These are phyloP conservation scores for Herminia tarsipennalis DNA, from an alignment of 2,888 invertebrate genomes.

Conservation along the genomic window DNA sequence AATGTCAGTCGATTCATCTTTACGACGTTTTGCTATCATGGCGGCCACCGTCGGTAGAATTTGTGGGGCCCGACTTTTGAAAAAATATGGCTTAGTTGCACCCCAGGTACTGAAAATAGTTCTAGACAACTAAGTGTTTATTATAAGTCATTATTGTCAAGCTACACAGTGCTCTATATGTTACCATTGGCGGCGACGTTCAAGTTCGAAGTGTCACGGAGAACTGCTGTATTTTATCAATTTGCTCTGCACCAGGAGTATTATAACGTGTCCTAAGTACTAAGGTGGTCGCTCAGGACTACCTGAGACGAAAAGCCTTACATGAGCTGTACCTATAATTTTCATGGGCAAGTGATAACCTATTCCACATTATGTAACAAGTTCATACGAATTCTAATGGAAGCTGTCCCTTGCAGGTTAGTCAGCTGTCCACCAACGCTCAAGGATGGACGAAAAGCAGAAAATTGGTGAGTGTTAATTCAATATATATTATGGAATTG, in stretches of 20 bases:
- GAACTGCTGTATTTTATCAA: slow-evolving; percentile 65
- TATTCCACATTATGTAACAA: slow-evolving; percentile 83
- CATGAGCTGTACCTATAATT: slow-evolving; percentile 44
- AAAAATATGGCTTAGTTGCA: slow-evolving; percentile 88
- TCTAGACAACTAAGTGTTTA: slow-evolving; percentile 51
- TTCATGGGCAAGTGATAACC: slow-evolving; percentile 74
- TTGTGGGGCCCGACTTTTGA: slow-evolving; percentile 93
- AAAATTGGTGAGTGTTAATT: slow-evolving; percentile 89
- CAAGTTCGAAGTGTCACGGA: slow-evolving; percentile 52
- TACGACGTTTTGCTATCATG: slow-evolving; percentile 90
- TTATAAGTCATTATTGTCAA: slow-evolving; percentile 44
- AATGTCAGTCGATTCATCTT: slow-evolving; percentile 73
- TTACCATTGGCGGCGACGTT: slow-evolving; percentile 50
- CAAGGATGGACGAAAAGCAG: slow-evolving; percentile 92
- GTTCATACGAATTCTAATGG: slow-evolving; percentile 74
- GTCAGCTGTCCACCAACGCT: slow-evolving; percentile 90
- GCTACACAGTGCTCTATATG: slow-evolving; percentile 46
- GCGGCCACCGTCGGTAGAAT: slow-evolving; percentile 95
- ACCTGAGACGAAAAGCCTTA: slow-evolving; percentile 22
- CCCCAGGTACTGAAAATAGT: slow-evolving; percentile 88
- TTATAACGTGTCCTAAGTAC: slow-evolving; percentile 43
- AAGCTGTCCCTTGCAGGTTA: slow-evolving; percentile 86
- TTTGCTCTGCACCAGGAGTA: slow-evolving; percentile 46
- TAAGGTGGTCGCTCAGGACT: slow-evolving; percentile 41
- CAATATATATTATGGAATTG: not conserved